Conservation (phyloP, 2,888 invertebrate genomes). For the Ichneumoninae sp. region DNA sequence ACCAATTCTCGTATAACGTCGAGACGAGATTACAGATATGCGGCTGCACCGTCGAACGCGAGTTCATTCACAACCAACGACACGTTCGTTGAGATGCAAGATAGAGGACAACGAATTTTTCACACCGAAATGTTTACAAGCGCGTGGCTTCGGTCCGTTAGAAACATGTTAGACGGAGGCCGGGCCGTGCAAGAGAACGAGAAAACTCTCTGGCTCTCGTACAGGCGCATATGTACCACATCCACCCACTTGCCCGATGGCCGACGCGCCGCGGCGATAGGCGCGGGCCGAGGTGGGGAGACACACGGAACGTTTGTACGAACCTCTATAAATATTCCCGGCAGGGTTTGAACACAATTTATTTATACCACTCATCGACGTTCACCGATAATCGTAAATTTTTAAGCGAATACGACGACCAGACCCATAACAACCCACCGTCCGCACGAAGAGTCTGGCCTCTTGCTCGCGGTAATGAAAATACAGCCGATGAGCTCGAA, state of each 20-base stretch:
- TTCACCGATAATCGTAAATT: slow-evolving; percentile 31
- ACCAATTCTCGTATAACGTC: not conserved
- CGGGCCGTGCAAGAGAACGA: not conserved
- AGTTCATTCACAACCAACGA: not conserved
- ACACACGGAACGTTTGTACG: not conserved
- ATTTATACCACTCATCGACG: slow-evolving; percentile 56
- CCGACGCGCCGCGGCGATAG: not conserved
- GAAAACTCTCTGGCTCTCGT: slow-evolving; percentile 14
- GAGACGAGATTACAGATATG: slow-evolving; percentile 13
- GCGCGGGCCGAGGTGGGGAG: not conserved
- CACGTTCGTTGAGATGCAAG: not conserved
- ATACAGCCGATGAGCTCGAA: not conserved
- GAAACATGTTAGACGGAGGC: not conserved
- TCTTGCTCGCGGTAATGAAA: not conserved
- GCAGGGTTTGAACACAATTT: slow-evolving; percentile 35
- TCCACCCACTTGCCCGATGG: slow-evolving; percentile 30
- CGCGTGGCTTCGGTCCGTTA: slow-evolving; percentile 16
- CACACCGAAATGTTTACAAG: not conserved
- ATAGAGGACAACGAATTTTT: not conserved
- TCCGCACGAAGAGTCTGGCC: not conserved
- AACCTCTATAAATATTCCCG: slow-evolving; percentile 47
- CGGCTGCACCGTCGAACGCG: not conserved
- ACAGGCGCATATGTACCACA: not conserved
- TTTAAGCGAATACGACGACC: slow-evolving; percentile 3
- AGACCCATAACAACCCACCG: not conserved